Percentiles rank a stretch among this genome's conserved stretches.
Evolutionary conservation across 1,140 invertebrate species (phyloP).

Genomic region (Brachionus plicatilis): DNA sequence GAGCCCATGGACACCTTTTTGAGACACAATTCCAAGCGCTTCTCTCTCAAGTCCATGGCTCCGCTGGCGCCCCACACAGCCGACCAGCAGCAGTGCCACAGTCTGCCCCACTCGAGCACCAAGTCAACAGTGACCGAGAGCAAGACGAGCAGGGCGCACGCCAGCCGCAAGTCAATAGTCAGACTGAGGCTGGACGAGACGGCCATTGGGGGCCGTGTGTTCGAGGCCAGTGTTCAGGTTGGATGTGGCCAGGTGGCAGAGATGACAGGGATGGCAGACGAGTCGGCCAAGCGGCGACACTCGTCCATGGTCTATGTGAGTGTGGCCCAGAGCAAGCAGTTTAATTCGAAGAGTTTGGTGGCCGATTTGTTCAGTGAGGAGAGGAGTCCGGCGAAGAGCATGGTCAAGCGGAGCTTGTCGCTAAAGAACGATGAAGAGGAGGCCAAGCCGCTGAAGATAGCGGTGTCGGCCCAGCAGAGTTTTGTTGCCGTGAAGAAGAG

Average conservation of each 20-base stretch:
- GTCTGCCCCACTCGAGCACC: neutral
- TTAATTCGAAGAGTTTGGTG: constrained; percentile 5
- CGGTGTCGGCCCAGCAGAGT: neutral
- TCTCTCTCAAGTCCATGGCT: neutral
- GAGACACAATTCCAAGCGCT: neutral
- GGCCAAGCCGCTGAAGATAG: neutral
- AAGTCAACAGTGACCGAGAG: neutral
- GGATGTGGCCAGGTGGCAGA: neutral
- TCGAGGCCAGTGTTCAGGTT: neutral
- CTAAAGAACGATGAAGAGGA: neutral
- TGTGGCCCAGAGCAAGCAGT: neutral
- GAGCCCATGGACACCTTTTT: neutral
- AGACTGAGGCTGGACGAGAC: neutral
- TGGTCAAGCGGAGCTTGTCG: neutral
- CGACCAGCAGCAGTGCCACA: neutral
- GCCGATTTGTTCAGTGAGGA: neutral
- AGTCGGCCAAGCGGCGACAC: neutral
- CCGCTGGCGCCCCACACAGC: neutral
- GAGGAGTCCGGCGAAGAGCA: neutral
- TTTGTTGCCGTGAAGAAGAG: neutral
- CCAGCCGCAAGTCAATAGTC: constrained; percentile 8
- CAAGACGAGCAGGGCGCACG: neutral
- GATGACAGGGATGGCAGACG: neutral
- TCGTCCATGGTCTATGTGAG: neutral
- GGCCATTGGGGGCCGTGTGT: neutral